Conservation (phyloP, 2,888 invertebrate species). For the Proisotoma minuta region DNA sequence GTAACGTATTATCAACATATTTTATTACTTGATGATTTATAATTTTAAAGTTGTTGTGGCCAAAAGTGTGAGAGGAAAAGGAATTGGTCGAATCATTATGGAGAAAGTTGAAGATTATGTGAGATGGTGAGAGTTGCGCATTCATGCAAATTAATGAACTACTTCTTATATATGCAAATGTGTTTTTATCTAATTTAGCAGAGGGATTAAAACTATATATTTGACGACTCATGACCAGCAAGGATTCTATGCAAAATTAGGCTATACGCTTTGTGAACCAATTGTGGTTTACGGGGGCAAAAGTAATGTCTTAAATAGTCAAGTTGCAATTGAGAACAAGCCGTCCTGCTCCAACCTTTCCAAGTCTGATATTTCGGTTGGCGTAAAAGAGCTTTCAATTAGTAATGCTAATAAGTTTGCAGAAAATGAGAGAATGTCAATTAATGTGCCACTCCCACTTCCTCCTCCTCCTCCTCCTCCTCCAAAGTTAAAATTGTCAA, state of each 20-base stretch:
- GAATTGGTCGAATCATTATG: conserved; percentile 72
- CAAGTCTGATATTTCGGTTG: background rate
- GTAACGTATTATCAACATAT: too few relatives aligned
- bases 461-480: conserved; percentile 28
- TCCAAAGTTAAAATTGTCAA: conserved; percentile 3
- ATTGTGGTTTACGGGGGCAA: conserved; percentile 41
- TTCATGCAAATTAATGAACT: background rate
- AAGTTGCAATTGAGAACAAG: background rate
- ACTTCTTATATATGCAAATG: background rate
- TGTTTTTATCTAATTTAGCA: conserved; percentile 35
- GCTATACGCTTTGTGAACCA: conserved; percentile 48
- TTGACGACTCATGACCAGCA: conserved; percentile 50
- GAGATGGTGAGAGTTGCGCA: conserved; percentile 52
- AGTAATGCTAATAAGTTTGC: background rate
- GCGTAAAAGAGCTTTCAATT: background rate
- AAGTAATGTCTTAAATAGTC: conserved; percentile 1
- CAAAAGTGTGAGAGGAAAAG: conserved; percentile 65
- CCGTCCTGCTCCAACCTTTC: background rate
- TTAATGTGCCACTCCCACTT: background rate
- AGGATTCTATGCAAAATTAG: conserved; percentile 49
- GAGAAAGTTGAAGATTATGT: conserved; percentile 68
- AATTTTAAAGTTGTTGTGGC: conserved; percentile 77
- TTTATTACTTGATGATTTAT: too few relatives aligned
- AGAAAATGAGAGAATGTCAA: background rate
- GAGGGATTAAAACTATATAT: conserved; percentile 47